phyloP scores from a whole-genome alignment of 2,888 invertebrate species.

The Notodonta dromedarius region DNA sequence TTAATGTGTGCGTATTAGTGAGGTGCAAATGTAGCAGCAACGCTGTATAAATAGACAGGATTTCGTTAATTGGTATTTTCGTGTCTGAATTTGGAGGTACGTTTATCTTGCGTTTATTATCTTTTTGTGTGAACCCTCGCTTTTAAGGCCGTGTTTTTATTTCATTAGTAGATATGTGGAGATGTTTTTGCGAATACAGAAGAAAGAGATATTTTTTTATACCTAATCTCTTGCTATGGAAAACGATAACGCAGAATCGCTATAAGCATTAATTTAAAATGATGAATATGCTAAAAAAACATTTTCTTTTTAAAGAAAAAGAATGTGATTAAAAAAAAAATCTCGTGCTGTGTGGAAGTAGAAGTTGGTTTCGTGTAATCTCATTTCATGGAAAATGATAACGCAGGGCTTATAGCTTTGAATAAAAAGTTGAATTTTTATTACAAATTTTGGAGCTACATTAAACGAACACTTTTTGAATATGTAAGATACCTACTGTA shows the following conservation, averaged over 20 bases:
- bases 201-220: not conserved
- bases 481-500: too few species aligned
- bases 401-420: too few species aligned
- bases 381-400: too few species aligned
- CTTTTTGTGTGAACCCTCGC: not conserved
- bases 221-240: constrained; percentile 18
- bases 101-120: constrained; percentile 9
- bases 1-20: constrained; percentile 30
- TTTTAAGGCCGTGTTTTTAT: constrained; percentile 1
- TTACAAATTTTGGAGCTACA: too few species aligned
- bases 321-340: too few species aligned
- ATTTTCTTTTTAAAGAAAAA: too few species aligned
- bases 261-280: not conserved
- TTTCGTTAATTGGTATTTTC: constrained; percentile 19
- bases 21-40: constrained; percentile 11
- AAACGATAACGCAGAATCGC: constrained; percentile 6
- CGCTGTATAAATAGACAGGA: constrained; percentile 12
- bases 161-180: not conserved
- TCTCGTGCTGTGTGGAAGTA: too few species aligned
- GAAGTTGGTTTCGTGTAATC: too few species aligned
- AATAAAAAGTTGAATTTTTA: too few species aligned
- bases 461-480: too few species aligned
- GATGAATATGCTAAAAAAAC: too few species aligned
- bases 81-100: constrained; percentile 25
- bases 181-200: not conserved